Conservation (phyloP, 2,113 vertebrate species). For the Verasper variegatus region DNA sequence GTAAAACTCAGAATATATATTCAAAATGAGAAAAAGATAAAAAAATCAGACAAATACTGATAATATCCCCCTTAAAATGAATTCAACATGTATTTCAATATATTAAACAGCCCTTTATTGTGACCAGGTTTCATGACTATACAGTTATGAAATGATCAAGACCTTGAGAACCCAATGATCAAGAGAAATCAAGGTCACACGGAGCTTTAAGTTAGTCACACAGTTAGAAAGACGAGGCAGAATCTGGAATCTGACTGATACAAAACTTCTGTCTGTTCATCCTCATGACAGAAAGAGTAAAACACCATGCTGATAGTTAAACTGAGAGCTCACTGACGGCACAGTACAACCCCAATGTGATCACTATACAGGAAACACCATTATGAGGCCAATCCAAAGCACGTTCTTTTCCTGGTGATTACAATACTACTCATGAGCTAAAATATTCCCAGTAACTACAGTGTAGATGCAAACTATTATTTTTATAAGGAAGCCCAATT, state of each 20-base stretch:
- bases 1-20: neutral
- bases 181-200: constrained; percentile 14
- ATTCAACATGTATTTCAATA: neutral
- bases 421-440: neutral
- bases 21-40: neutral
- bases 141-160: constrained; percentile 30
- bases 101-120: constrained; percentile 58
- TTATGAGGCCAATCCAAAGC: neutral
- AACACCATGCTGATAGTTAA: neutral
- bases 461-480: neutral
- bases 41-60: neutral
- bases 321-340: too few relatives aligned
- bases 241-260: neutral
- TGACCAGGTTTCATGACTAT: constrained; percentile 24
- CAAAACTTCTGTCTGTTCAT: neutral
- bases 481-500: neutral
- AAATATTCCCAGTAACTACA: neutral
- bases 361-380: constrained; percentile 7
- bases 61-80: neutral
- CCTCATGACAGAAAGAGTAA: neutral
- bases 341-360: neutral
- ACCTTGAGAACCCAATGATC: constrained; percentile 11
- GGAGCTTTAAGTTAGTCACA: constrained; percentile 6
- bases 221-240: neutral
- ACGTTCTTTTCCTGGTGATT: neutral